Base-by-base conservation (phyloP, 2,113 vertebrate genomes). In the Penelope pileata region DNA sequence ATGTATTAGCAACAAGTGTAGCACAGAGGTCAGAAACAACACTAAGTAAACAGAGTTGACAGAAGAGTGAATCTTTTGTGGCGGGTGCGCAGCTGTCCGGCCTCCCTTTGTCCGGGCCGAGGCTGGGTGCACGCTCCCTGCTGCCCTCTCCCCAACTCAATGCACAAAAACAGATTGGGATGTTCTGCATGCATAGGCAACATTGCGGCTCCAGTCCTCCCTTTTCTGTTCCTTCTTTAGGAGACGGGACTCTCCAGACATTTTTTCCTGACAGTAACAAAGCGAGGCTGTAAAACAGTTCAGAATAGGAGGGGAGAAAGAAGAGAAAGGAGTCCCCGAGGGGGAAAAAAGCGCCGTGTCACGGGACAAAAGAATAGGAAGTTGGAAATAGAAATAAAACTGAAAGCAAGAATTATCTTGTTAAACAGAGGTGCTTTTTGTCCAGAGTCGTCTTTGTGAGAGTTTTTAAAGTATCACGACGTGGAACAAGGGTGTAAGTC, bases 41-140 rank as follows among this genome's bases (percentile, higher is more conserved):
- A 97, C 98, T 98, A 98, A 99, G 98, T 98, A 98, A 99, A 99
- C 98, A 99, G 97, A 95, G 97, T 97, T 90, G 96, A 98, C 95
- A 97, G 98, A 97, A 98, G 97, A 99, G 97, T 97, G 97, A 95
- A 97, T 98, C 98, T 97, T 99, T 99, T 99, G 98, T 98, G 97
- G 94, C 69, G 86, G 94, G 95, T 96, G 96, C 96, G 97, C 98
- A 99, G 98, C 98, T 99, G 98, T 98, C 98, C 98, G 95, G 98
- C 98, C 97, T 98, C 97, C 98, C 88, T 98, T 99, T 99, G 98
- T 99, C 96, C 90, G 27, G 95, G 95, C 91, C 90, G 96, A 98
- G 98, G 97, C 98, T 98, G 98, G 98, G 98, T 98, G 98, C 98
- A 98, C 97, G 98, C 98, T 98, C 97, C 96, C 97, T 96, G 90